phyloP scores from a whole-genome alignment of 2,113 vertebrate species.

The Mormoops blainvillei region DNA sequence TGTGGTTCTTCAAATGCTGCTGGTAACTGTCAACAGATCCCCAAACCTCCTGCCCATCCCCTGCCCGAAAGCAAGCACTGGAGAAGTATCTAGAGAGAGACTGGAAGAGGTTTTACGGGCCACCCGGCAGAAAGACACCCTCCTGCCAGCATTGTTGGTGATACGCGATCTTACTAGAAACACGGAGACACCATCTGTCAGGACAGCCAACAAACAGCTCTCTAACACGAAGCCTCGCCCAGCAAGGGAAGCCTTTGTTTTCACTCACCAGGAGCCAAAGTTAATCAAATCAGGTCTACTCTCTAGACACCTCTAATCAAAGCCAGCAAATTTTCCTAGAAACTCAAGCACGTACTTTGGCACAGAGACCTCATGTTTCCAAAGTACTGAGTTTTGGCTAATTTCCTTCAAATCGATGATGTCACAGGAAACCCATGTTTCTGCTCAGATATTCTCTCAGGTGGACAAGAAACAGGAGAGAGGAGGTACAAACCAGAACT shows the following conservation, averaged over 20 bases:
- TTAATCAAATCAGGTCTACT: background rate
- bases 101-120: background rate
- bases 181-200: background rate
- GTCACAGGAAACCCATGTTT: background rate
- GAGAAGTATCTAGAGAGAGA: background rate
- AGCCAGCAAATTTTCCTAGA: background rate
- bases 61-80: background rate
- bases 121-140: accelerated
- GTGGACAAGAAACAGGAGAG: background rate
- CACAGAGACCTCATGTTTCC: background rate
- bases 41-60: too few species aligned
- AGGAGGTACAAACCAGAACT: background rate
- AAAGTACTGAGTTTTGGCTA: background rate
- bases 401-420: accelerated
- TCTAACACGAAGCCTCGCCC: background rate
- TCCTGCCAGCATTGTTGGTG: background rate
- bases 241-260: background rate
- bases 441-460: background rate
- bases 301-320: background rate
- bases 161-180: background rate
- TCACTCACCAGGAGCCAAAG: background rate
- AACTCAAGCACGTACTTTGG: background rate
- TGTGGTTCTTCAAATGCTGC: background rate
- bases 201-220: background rate
- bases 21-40: background rate